Evolutionary conservation across 2,797 vertebrate genomes (phyloP).

Genomic region (Crocidura indochinensis): DNA sequence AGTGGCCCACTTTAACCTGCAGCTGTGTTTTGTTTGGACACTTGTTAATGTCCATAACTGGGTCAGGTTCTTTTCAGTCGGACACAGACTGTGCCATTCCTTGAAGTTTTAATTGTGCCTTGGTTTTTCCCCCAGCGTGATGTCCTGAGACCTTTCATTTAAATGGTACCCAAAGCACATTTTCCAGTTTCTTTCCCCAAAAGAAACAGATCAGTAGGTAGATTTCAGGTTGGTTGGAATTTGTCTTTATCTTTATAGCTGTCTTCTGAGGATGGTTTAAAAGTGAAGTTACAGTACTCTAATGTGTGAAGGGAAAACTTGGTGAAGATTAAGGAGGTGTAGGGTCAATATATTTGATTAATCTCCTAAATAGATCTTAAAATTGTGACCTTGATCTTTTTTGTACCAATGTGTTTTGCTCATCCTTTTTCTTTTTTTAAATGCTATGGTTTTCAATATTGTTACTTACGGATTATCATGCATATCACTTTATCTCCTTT

Average conservation of each 20-base stretch:
- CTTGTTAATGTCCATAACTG: neutral
- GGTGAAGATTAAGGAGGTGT: neutral
- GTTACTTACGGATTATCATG: too few species aligned
- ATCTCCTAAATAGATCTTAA: neutral
- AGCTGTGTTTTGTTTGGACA: neutral
- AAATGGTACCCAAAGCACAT: neutral
- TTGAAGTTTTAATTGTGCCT: neutral
- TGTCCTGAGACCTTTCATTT: constrained; percentile 1
- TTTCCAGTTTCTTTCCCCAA: constrained; percentile 42
- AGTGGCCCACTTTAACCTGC: neutral
- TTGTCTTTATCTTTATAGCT: neutral
- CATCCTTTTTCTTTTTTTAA: too few species aligned
- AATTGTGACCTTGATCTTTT: neutral
- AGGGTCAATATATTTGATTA: neutral
- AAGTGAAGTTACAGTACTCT: constrained; percentile 3
- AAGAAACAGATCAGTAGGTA: constrained; percentile 22
- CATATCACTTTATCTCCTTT: too few species aligned
- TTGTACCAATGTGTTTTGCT: too few species aligned
- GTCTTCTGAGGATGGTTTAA: constrained; percentile 28
- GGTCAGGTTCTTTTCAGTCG: neutral
- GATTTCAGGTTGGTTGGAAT: neutral
- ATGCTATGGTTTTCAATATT: too few species aligned
- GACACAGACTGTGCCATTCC: neutral
- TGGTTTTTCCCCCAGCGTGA: neutral
- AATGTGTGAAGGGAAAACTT: constrained; percentile 30